phyloP scores from a whole-genome alignment of 2,888 invertebrate species.

The Hydriomena furcata region DNA sequence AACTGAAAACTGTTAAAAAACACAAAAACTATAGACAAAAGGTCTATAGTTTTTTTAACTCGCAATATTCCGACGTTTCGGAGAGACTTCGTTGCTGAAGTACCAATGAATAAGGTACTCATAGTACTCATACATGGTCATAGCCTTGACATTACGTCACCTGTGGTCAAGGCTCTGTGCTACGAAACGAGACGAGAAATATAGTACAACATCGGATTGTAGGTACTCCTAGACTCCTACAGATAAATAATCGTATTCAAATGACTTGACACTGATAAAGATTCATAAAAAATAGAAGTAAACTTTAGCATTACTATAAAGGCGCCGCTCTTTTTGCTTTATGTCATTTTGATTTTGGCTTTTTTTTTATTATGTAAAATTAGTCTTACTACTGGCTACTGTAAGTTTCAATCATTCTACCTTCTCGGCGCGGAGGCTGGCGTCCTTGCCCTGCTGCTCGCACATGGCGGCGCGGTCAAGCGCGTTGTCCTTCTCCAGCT shows the following conservation, averaged over 20 bases:
- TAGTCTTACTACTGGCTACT: neutral
- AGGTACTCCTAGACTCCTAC: neutral
- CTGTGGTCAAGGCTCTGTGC: conserved; percentile 40
- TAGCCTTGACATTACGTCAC: conserved; percentile 44
- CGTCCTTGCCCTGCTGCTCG: conserved; percentile 98
- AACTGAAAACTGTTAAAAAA: too few relatives aligned
- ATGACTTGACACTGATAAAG: neutral
- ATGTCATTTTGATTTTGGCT: neutral
- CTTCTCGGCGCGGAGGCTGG: conserved; percentile 94
- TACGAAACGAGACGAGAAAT: conserved; percentile 31
- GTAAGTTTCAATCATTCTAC: conserved; percentile 60
- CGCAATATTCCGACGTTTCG: too few relatives aligned
- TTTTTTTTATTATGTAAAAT: conserved; percentile 4
- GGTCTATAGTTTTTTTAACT: too few relatives aligned
- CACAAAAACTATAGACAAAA: too few relatives aligned
- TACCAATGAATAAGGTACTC: conserved; percentile 33
- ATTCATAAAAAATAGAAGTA: too few relatives aligned
- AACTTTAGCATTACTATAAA: too few relatives aligned
- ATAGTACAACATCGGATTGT: conserved; percentile 1
- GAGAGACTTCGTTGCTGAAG: too few relatives aligned
- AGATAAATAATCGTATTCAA: neutral
- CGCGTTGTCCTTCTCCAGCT: conserved; percentile 99
- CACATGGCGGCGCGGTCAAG: conserved; percentile 98
- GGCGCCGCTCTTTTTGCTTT: too few relatives aligned
- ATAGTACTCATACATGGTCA: too few relatives aligned